Evolutionary conservation across 2,113 vertebrate genomes (phyloP).

Genomic region (Sinocyclocheilus grahami): DNA sequence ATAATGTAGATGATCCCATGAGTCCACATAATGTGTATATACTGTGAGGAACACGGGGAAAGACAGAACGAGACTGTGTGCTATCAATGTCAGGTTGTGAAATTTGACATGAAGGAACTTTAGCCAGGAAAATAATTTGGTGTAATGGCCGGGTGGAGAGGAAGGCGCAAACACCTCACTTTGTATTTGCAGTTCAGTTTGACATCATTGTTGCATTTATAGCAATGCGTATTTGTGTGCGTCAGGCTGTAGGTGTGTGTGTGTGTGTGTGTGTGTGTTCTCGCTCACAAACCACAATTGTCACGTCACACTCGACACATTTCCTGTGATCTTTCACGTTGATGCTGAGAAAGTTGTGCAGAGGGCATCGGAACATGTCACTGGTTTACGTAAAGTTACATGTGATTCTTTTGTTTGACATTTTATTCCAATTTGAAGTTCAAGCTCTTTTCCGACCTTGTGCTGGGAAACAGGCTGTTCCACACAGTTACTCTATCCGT

Average conservation of each 20-base stretch:
- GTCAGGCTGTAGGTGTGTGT: constrained; percentile 56
- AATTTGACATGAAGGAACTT: constrained; percentile 27
- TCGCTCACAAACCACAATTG: constrained; percentile 30
- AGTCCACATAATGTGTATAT: constrained; percentile 17
- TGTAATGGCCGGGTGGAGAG: constrained; percentile 36
- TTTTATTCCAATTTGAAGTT: constrained; percentile 63
- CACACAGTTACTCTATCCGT: constrained; percentile 60
- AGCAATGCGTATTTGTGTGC: neutral
- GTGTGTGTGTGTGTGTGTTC: constrained; percentile 64
- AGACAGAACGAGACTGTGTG: constrained; percentile 56
- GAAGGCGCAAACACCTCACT: neutral
- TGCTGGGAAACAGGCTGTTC: constrained; percentile 65
- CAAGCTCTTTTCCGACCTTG: constrained; percentile 55
- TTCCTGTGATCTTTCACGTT: constrained; percentile 60
- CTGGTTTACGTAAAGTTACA: constrained; percentile 65
- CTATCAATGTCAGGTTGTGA: constrained; percentile 73
- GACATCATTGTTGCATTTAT: constrained; percentile 32
- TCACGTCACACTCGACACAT: constrained; percentile 40
- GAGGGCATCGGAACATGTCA: constrained; percentile 70
- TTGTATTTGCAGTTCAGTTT: constrained; percentile 15
- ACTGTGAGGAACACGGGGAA: constrained; percentile 1
- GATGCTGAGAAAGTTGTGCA: constrained; percentile 63
- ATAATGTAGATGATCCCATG: constrained; percentile 39
- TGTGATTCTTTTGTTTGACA: constrained; percentile 62
- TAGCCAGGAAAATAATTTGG: constrained; percentile 23